Percentiles rank a stretch among this genome's conserved stretches.
Conservation (phyloP, 2,797 vertebrate species). For the Chloroceryle inda region DNA sequence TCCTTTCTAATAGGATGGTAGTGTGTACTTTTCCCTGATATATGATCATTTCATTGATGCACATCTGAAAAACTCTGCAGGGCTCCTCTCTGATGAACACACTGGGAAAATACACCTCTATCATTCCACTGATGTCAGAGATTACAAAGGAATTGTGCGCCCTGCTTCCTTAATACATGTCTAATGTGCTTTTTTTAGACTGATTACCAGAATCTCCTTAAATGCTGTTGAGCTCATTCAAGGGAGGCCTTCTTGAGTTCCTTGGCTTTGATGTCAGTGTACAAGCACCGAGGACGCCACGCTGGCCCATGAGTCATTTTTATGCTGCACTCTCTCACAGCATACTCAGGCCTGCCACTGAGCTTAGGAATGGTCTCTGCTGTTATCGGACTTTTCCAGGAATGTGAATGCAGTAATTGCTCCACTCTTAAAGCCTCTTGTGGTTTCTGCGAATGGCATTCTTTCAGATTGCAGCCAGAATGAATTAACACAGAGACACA, state of each 20-base stretch:
- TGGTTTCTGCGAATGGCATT: conserved; percentile 71
- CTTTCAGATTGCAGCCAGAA: conserved; percentile 60
- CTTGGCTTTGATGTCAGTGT: conserved; percentile 68
- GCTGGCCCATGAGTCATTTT: conserved; percentile 57
- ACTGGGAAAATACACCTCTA: conserved; percentile 69
- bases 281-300: not conserved
- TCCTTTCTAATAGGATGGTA: not conserved
- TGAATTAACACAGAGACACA: conserved; percentile 22
- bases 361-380: conserved; percentile 44
- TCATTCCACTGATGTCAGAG: conserved; percentile 39
- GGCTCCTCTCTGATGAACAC: conserved; percentile 19
- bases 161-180: conserved; percentile 46
- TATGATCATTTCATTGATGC: not conserved
- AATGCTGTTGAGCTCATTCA: conserved; percentile 66
- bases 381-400: conserved; percentile 75
- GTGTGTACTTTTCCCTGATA: not conserved
- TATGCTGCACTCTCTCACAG: conserved; percentile 25
- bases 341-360: conserved; percentile 2
- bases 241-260: conserved; percentile 61
- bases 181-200: conserved; percentile 68
- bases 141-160: conserved; percentile 50
- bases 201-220: conserved; percentile 67
- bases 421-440: conserved; percentile 69
- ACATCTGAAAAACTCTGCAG: conserved; percentile 25
- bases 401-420: conserved; percentile 71